Evolutionary conservation across 2,888 invertebrate species (phyloP).

Genomic region (Pomacea canaliculata): DNA sequence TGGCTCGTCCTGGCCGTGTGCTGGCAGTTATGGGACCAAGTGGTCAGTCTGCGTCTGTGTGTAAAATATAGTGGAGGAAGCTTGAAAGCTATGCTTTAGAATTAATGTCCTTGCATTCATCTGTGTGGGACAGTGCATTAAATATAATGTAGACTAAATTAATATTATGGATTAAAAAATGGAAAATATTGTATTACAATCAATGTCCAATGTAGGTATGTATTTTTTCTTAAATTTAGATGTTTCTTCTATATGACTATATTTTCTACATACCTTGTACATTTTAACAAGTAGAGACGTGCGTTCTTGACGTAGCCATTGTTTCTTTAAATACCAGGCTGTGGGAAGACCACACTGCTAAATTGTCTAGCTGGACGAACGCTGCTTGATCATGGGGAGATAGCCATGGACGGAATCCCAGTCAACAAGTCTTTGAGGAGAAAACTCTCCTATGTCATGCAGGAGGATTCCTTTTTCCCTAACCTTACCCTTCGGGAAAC

Average conservation of each 20-base stretch:
- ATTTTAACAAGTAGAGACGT: no score
- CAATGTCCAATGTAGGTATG: no score
- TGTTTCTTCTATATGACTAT: no score
- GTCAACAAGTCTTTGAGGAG: slow-evolving; percentile 80
- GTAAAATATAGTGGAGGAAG: neutral
- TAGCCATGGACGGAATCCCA: slow-evolving; percentile 77
- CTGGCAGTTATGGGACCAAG: slow-evolving; percentile 87
- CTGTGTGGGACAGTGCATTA: no score
- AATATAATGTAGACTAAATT: no score
- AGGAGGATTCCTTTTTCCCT: slow-evolving; percentile 86
- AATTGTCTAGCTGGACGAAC: slow-evolving; percentile 82
- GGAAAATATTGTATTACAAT: no score
- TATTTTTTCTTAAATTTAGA: no score
- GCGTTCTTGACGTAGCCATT: no score
- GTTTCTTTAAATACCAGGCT: slow-evolving; percentile 69
- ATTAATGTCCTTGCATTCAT: no score
- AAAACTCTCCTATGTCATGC: slow-evolving; percentile 84
- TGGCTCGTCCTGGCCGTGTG: slow-evolving; percentile 82
- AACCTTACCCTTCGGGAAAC: slow-evolving; percentile 83
- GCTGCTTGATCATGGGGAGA: slow-evolving; percentile 75
- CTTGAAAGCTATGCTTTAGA: no score
- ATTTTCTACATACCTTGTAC: no score
- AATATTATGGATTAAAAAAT: no score
- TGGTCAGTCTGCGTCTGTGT: slow-evolving; percentile 71
- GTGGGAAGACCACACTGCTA: slow-evolving; percentile 84